phyloP scores from a whole-genome alignment of 2,888 invertebrate genomes.

The Dinocampus coccinellae region DNA sequence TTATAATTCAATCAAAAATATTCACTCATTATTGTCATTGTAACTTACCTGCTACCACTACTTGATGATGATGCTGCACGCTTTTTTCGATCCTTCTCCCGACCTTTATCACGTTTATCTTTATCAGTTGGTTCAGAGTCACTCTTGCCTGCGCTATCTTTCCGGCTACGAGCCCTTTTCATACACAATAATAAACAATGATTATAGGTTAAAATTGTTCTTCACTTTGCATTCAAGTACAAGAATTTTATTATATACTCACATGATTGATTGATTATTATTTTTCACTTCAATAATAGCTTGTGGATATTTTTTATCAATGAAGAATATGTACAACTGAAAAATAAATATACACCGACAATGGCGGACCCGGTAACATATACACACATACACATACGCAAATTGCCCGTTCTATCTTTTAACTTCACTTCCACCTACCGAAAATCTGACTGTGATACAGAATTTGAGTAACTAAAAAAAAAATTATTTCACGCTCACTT shows the following conservation, averaged over 20 bases:
- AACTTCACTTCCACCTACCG: no score
- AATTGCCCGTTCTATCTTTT: no score
- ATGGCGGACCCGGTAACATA: constrained; percentile 15
- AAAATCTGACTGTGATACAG: no score
- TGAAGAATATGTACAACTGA: background rate
- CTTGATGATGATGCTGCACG: constrained; percentile 85
- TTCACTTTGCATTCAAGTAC: background rate
- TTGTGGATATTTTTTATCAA: background rate
- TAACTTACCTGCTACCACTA: constrained; percentile 81
- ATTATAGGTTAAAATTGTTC: background rate
- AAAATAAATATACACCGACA: background rate
- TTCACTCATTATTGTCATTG: no score
- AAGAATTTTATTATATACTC: background rate
- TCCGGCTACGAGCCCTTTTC: constrained; percentile 81
- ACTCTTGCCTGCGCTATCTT: constrained; percentile 70
- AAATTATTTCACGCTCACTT: no score
- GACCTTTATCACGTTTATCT: constrained; percentile 78
- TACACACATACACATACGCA: no score
- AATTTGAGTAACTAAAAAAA: no score
- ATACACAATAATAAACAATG: background rate
- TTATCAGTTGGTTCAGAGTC: constrained; percentile 78
- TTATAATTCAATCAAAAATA: background rate
- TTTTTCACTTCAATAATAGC: background rate
- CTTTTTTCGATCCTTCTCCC: constrained; percentile 76
- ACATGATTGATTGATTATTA: constrained; percentile 6